A percentile compares a stretch with the other conserved stretches of the same genome.
Evolutionary conservation across 2,888 invertebrate species (phyloP).

Genomic region (Notocelia uddmanniana): DNA sequence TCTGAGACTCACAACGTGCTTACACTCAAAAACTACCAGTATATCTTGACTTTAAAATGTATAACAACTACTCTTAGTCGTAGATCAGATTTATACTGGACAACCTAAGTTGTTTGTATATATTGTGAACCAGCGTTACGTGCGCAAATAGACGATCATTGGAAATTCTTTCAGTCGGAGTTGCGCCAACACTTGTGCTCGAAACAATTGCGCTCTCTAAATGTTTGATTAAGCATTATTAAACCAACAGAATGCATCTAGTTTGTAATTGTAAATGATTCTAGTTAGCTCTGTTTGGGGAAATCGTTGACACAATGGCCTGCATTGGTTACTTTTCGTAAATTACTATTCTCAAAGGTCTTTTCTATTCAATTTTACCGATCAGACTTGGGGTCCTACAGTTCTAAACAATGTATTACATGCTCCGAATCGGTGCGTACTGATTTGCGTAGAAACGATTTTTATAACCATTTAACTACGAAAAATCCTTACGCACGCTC

Average conservation of each 20-base stretch:
- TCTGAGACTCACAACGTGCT: not conserved
- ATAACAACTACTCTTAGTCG: not conserved
- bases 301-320: not conserved
- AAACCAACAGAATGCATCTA: slow-evolving; percentile 7
- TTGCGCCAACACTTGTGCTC: slow-evolving; percentile 9
- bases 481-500: too few species aligned
- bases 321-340: not conserved
- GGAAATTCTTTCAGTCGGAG: slow-evolving; percentile 38
- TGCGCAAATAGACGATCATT: slow-evolving; percentile 28
- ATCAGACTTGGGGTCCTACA: too few species aligned
- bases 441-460: too few species aligned
- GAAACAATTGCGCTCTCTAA: slow-evolving; percentile 35
- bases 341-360: too few species aligned
- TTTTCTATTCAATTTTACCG: too few species aligned
- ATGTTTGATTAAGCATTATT: slow-evolving; percentile 32
- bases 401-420: too few species aligned
- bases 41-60: not conserved
- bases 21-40: not conserved
- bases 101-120: not conserved
- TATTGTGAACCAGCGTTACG: not conserved
- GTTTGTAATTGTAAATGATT: slow-evolving; percentile 29
- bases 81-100: not conserved
- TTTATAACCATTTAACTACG: too few species aligned
- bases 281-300: slow-evolving; percentile 4
- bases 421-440: too few species aligned